phyloP scores from a whole-genome alignment of 2,888 invertebrate genomes.

The Mechanitis mazaeus region DNA sequence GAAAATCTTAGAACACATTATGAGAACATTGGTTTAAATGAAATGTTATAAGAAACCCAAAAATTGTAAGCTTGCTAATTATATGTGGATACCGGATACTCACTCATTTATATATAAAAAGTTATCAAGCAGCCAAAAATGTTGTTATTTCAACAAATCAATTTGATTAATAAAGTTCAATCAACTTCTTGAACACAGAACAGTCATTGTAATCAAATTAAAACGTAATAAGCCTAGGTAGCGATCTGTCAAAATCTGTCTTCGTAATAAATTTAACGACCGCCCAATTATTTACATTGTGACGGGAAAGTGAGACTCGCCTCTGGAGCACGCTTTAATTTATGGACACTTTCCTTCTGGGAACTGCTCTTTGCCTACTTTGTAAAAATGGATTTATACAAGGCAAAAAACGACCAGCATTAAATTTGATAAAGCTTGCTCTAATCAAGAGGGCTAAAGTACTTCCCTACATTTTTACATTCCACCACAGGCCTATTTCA shows the following conservation, averaged over 20 bases:
- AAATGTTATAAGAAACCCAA: no score
- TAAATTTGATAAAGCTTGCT: slow-evolving; percentile 31
- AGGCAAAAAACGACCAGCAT: slow-evolving; percentile 28
- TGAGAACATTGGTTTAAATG: no score
- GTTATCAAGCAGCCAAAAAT: no score
- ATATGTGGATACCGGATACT: no score
- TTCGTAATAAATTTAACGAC: slow-evolving; percentile 58
- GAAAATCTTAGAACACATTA: no score
- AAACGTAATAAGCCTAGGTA: slow-evolving; percentile 16
- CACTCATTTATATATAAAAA: no score
- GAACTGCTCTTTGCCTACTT: slow-evolving; percentile 42
- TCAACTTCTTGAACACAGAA: neutral
- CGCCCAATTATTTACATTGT: slow-evolving; percentile 64
- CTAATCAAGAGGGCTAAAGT: slow-evolving; percentile 29
- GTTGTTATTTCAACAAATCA: no score
- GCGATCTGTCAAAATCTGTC: slow-evolving; percentile 63
- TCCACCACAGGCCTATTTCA: slow-evolving; percentile 15
- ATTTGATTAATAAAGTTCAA: no score
- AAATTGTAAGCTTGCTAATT: no score
- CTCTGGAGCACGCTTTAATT: slow-evolving; percentile 58
- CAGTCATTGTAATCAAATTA: slow-evolving; percentile 11
- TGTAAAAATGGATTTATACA: slow-evolving; percentile 33
- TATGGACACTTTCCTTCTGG: slow-evolving; percentile 56
- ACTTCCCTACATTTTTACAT: slow-evolving; percentile 20
- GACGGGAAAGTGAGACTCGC: slow-evolving; percentile 59